A percentile compares a stretch with the other conserved stretches of the same genome.
Evolutionary conservation across 2,888 invertebrate genomes (phyloP).

Genomic region (Limnephilus lunatus): DNA sequence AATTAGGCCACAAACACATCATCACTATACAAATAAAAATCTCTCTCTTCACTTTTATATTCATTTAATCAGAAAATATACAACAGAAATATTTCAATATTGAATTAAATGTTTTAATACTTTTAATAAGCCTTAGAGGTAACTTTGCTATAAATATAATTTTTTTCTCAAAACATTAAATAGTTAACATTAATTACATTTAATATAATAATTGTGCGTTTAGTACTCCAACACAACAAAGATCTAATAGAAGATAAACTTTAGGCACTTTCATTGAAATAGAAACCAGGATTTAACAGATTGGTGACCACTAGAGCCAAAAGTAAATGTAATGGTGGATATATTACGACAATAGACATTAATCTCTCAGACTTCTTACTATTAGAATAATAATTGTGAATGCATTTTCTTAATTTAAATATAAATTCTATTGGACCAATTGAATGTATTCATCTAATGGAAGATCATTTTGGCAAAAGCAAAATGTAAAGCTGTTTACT

Average conservation of each 20-base stretch:
- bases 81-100: constrained; percentile 38
- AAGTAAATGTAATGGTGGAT: neutral
- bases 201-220: constrained; percentile 44
- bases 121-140: constrained; percentile 54
- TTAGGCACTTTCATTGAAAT: constrained; percentile 32
- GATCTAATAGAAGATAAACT: constrained; percentile 32
- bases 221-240: constrained; percentile 29
- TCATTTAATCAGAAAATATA: constrained; percentile 43
- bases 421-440: constrained; percentile 41
- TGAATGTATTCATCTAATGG: neutral
- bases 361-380: constrained; percentile 5
- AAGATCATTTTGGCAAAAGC: constrained; percentile 10
- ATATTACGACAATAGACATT: neutral
- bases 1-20: neutral
- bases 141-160: constrained; percentile 52
- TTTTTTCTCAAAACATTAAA: constrained; percentile 46
- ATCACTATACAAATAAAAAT: constrained; percentile 7
- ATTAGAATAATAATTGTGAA: constrained; percentile 33
- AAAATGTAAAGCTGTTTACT: constrained; percentile 5
- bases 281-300: constrained; percentile 19
- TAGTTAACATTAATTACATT: constrained; percentile 44
- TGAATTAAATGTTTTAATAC: constrained; percentile 41
- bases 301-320: neutral
- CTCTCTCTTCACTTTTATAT: neutral
- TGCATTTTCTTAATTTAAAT: constrained; percentile 44